These are phyloP conservation scores for Columba janthina DNA, from an alignment of 2,113 vertebrate genomes.

Conservation along the genomic window DNA sequence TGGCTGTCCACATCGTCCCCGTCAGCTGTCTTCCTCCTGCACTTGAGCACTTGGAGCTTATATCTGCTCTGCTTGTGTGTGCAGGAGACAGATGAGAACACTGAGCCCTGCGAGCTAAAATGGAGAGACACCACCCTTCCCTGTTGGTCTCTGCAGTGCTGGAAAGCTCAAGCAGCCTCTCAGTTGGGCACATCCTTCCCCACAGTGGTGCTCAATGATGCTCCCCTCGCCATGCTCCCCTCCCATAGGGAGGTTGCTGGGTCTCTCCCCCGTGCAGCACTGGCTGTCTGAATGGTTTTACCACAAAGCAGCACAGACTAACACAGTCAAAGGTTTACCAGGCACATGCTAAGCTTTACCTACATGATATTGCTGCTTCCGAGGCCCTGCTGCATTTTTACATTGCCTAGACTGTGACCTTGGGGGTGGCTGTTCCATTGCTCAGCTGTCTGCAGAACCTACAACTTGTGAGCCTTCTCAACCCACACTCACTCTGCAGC, in stretches of 20 bases:
- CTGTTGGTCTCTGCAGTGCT: neutral
- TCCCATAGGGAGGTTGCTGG: neutral
- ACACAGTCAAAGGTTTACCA: neutral
- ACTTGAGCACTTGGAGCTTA: neutral
- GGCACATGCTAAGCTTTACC: neutral
- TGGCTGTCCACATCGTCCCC: no score
- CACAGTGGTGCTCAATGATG: neutral
- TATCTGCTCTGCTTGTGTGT: neutral
- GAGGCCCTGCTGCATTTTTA: neutral
- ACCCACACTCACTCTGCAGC: rapidly evolving
- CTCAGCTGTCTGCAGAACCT: neutral
- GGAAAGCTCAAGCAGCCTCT: neutral
- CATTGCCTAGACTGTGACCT: no score
- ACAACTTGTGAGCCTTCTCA: no score
- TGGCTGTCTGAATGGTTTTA: neutral
- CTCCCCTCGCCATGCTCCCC: neutral
- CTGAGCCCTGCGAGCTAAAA: neutral
- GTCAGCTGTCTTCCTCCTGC: neutral
- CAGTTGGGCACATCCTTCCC: neutral
- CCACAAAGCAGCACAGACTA: neutral
- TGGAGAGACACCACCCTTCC: neutral
- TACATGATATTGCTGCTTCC: neutral
- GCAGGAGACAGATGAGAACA: neutral
- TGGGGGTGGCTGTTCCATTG: neutral
- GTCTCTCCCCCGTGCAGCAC: neutral